Conservation (phyloP, 2,797 vertebrate genomes). For the Lemur catta region DNA sequence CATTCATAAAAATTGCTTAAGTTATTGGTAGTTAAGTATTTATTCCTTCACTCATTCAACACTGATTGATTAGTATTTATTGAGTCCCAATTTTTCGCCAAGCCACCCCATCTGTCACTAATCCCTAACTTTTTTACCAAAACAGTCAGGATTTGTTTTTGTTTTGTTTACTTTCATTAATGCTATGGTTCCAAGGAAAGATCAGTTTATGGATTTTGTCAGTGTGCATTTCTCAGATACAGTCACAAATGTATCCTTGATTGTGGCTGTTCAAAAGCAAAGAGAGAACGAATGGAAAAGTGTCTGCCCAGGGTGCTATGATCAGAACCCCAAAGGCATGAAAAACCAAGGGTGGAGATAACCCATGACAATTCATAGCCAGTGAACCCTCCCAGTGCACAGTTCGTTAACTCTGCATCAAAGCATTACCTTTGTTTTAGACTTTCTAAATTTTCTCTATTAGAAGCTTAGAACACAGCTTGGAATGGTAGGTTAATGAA, state of each 20-base stretch:
- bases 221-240: background rate
- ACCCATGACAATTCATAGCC: background rate
- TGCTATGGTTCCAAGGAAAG: background rate
- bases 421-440: constrained; percentile 6
- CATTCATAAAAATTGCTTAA: background rate
- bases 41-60: background rate
- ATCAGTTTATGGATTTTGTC: constrained; percentile 21
- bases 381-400: background rate
- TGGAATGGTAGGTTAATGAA: constrained; percentile 6
- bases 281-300: background rate
- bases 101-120: background rate
- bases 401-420: background rate
- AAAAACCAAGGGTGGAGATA: background rate
- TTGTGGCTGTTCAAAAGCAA: background rate
- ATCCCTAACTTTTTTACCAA: constrained; percentile 10
- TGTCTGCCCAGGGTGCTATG: background rate
- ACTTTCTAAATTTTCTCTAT: constrained; percentile 5
- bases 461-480: background rate
- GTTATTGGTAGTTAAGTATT: background rate
- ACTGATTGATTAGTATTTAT: background rate
- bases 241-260: background rate
- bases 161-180: constrained; percentile 38
- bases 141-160: background rate
- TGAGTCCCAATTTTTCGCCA: background rate
- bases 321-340: background rate